Evolutionary conservation across 2,113 vertebrate species (phyloP), one percentile per base, ranked within the genome.

Genomic region (Prietella phreatophila): DNA sequence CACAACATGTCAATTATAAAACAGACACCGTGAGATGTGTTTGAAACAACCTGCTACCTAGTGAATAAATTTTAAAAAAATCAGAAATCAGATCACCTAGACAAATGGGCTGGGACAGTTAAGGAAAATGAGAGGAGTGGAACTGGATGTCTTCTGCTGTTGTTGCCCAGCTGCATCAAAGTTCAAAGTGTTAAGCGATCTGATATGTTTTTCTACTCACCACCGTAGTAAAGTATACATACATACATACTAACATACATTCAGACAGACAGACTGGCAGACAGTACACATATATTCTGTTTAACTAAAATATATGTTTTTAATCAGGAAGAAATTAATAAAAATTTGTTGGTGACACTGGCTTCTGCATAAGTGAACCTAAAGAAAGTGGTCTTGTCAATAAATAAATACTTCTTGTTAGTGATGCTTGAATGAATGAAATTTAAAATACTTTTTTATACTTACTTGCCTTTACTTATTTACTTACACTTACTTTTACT

Each of bases 1-100:
- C 25, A 79, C n/a, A 79, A 79, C 53, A 53, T 50, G 27, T 79
- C 47, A 53, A 79, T 79, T 79, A 53, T 80, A 30, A 19, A 80
- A 19, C 50, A 55, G 36, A n/a, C 76, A 55, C 14, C 0, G 1
- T 53, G 50, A 55, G 47, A 79, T 19, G 50, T 8, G 14, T 4
- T 55, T 79, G 50, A 55, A 79, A 79, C 5, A 76, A 69, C 27
- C 27, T 76, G 22, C 73, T 25, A 27, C 42, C 33, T 7, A 42
- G 67, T 6, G 30, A 69, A 69, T 3, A 9, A 73, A 73, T n/a
- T n/a, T n/a, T n/a, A 73, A 17, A 69, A 30, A 7, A 71, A 69
- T 17, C 14, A 7, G 30, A 7, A 17, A 65, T 65, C 4, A 65
- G n/a, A 33, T 36, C 15, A 33, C 30, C n/a, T 4, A 30, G 14